Base-by-base conservation (phyloP, 1,140 invertebrate species). In the Hyposmocoma kahamanoa region DNA sequence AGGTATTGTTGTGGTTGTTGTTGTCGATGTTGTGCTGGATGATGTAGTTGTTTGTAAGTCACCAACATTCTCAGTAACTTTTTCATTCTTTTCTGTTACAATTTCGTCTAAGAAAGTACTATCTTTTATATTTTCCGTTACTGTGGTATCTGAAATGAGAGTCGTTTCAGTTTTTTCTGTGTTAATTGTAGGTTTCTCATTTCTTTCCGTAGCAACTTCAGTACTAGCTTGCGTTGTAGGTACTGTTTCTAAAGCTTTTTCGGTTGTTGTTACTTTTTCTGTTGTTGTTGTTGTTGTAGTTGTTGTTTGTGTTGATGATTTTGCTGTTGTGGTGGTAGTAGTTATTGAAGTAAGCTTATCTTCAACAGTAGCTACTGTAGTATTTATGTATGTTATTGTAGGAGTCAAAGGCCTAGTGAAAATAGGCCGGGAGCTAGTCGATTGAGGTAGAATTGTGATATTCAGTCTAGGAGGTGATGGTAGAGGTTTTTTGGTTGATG, bases 381-480 rank as follows among this genome's bases (percentile, higher is more conserved):
- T 80, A 20, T 87, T 84, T 52, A 86, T 87, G 22, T 86, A 81
- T 13, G 86, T 85, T 19, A 87, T 84, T 1, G 75, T 71, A n/a
- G 68, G 54, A 6, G 58, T 51, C 11, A 70, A 67, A 39, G 82
- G 83, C 50, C 81, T 72, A 15, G 77, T 84, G 30, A 75, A 83
- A 44, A 63, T 46, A n/a, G 81, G 81, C 63, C 66, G 67, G 3
- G 61, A 63, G 30, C 77, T 83, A 20, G 81, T 78, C 10, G 74
- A 69, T 57, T 89, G 88, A 9, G 89, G 88, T 53, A 89, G 43
- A 38, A 84, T 88, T 19, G 90, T 90, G 42, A 89, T 89, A 1
- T 89, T 88, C 3, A 86, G 51, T 67, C 85, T 81, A 22, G 74
- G 79, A 17, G 89, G 87, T 3, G 68, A 70, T 21, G 74, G 71